Conservation (phyloP, 1,140 invertebrate genomes). For the Heliothis subflexa region DNA sequence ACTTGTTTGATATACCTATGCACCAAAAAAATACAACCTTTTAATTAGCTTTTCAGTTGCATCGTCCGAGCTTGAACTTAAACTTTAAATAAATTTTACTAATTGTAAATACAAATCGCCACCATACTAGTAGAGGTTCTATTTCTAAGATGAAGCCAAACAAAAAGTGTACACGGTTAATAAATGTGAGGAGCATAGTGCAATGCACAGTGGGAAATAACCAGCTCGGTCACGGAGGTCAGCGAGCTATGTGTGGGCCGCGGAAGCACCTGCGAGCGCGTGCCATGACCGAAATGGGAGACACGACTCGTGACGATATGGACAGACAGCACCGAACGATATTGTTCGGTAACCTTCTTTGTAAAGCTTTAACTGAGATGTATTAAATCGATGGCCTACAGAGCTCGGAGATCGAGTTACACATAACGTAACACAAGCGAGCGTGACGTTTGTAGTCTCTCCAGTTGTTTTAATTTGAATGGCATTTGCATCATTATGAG, state of each 20-base stretch:
- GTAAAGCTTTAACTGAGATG: not conserved
- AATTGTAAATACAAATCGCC: not conserved
- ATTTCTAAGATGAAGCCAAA: constrained; percentile 3
- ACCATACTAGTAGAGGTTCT: not conserved
- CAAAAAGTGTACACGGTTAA: not conserved
- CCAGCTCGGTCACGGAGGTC: constrained; percentile 49
- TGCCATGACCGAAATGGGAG: constrained; percentile 55
- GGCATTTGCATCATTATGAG: not conserved
- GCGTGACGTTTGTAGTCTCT: not conserved
- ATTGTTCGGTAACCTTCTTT: constrained; percentile 7
- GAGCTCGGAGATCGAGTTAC: not conserved
- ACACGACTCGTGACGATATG: constrained; percentile 19
- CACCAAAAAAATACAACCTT: not conserved
- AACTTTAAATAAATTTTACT: not conserved
- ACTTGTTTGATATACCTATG: not conserved
- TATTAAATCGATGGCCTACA: constrained; percentile 1
- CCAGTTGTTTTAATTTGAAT: not conserved
- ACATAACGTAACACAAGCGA: constrained; percentile 7
- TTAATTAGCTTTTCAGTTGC: not conserved
- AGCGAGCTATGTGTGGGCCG: constrained; percentile 44
- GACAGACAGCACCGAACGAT: constrained; percentile 14
- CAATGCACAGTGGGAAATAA: constrained; percentile 28
- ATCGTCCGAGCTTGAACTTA: not conserved
- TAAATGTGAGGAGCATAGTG: constrained; percentile 1
- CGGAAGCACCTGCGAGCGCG: constrained; percentile 57